phyloP scores from a whole-genome alignment of 2,113 vertebrate species.

The Clarias magur region DNA sequence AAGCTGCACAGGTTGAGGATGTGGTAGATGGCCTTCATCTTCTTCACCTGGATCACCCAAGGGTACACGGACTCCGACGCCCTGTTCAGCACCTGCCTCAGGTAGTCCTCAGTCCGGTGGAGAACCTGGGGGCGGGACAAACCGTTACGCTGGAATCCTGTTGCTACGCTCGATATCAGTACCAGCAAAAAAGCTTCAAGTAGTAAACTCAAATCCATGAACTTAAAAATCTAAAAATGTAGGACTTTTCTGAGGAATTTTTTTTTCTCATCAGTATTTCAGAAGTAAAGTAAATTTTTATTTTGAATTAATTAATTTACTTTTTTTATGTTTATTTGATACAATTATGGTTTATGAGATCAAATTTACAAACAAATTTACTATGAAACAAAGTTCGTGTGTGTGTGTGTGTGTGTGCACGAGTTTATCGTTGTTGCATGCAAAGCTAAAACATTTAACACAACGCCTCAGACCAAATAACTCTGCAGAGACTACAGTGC shows the following conservation, averaged over 20 bases:
- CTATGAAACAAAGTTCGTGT: background rate
- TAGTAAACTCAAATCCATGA: too few species aligned
- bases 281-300: too few species aligned
- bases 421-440: conserved; percentile 65
- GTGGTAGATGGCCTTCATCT: conserved; percentile 98
- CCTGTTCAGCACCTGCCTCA: conserved; percentile 87
- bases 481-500: background rate
- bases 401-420: background rate
- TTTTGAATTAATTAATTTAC: too few species aligned
- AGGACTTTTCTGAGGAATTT: too few species aligned
- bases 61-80: conserved; percentile 87
- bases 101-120: conserved; percentile 90
- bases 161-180: too few species aligned
- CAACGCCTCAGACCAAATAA: conserved; percentile 26
- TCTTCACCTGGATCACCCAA: conserved; percentile 91
- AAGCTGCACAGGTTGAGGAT: conserved; percentile 96
- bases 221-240: too few species aligned
- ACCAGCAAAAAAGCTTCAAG: too few species aligned
- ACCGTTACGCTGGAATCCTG: background rate
- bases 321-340: too few species aligned
- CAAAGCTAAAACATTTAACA: conserved; percentile 40
- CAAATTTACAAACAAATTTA: too few species aligned
- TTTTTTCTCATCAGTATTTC: too few species aligned
- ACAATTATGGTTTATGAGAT: too few species aligned
- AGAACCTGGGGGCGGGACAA: conserved; percentile 78